A percentile compares a stretch with the other conserved stretches of the same genome.
Evolutionary conservation across 2,113 vertebrate genomes (phyloP).

Genomic region (Maccullochella peelii): DNA sequence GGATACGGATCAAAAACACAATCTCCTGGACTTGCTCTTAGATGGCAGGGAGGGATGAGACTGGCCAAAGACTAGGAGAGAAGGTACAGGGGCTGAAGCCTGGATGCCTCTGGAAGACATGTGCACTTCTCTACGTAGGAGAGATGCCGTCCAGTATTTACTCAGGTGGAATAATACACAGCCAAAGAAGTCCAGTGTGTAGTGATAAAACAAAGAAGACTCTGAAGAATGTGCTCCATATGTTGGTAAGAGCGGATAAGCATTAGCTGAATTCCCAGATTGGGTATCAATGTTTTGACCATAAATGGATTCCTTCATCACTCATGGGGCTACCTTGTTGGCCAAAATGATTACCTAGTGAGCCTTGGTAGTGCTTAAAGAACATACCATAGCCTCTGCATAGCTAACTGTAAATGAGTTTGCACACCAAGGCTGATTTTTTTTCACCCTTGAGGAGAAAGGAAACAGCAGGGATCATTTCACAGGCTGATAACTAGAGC

Average conservation of each 20-base stretch:
- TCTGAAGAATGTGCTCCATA: constrained; percentile 89
- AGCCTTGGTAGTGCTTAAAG: background rate
- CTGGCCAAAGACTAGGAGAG: constrained; percentile 22
- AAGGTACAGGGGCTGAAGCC: constrained; percentile 20
- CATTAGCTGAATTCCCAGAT: constrained; percentile 77
- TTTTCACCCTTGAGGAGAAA: background rate
- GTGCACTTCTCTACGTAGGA: constrained; percentile 80
- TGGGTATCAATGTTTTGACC: constrained; percentile 68
- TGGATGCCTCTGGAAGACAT: constrained; percentile 62
- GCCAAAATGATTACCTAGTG: constrained; percentile 29
- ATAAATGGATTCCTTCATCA: constrained; percentile 62
- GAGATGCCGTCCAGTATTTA: constrained; percentile 90
- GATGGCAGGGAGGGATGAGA: constrained; percentile 56
- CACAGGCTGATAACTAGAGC: background rate
- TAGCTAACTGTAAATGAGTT: background rate
- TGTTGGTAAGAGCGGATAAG: constrained; percentile 77
- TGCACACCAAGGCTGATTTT: background rate
- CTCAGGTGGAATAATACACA: constrained; percentile 95
- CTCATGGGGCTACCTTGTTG: background rate
- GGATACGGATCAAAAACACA: constrained; percentile 76
- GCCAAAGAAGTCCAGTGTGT: constrained; percentile 82
- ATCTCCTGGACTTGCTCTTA: constrained; percentile 68
- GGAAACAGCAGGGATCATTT: background rate
- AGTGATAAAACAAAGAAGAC: constrained; percentile 90
- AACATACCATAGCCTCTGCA: background rate